Base-by-base conservation (phyloP, 1,140 invertebrate species). In the Melanaphis sacchari region DNA sequence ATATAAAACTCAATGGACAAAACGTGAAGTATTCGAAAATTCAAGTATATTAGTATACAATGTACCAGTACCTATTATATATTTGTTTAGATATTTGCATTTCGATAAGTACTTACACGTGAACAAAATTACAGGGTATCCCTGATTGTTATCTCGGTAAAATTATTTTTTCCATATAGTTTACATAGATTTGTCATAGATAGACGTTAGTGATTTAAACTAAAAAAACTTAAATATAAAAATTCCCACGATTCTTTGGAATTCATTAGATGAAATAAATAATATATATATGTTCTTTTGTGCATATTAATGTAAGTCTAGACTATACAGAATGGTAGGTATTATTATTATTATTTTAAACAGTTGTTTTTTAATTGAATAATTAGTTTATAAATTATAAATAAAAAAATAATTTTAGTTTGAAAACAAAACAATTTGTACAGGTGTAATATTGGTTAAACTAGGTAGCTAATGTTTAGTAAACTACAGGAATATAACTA, bases 181-280 rank as follows among this genome's bases (percentile, higher is more conserved):
- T 89, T 46, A 89, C 88, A 52, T 38, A 89, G 87, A 89, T 49
- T 52, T 26, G n/a, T 89, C 38, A 40, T 6, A 89, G 88, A 52
- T 89, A 52, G 21, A 54, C 36, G 49, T 54, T 40, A 54, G n/a
- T 40, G 36, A n/a, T 89, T 52, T 87, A 46, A n/a, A 46, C 18
- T 11, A 38, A 52, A 38, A n/a, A 46, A n/a, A 46, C 18, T 31
- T 52, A 31, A 89, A 89, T n/a, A 31, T 18, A 90, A 90, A 59
- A 90, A 90, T 90, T 90, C 52, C 52, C 89, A 90, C 89, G 89
- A 66, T 90, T 59, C 89, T 41, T 41, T n/a, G 38, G 52, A 59
- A 90, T 90, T 90, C 52, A 41, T n/a, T 54, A 41, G 54, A 66
- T n/a, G 52, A n/a, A 66, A 66, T 22, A 41, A 41, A n/a, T 18